Evolutionary conservation across 2,797 vertebrate species (phyloP).

Genomic region (Gouania willdenowi): DNA sequence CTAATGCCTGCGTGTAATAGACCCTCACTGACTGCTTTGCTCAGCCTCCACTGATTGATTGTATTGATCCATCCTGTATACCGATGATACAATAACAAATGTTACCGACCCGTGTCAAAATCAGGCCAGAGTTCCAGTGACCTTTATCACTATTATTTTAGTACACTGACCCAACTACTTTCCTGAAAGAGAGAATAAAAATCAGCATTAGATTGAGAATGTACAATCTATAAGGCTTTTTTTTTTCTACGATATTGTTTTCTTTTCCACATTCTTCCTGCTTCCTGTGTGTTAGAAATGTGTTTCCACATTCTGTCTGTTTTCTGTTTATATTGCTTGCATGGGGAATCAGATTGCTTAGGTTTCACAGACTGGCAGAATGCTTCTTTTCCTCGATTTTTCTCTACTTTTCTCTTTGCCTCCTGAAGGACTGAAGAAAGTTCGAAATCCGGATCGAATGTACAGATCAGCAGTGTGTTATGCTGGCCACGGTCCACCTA

Average conservation of each 20-base stretch:
- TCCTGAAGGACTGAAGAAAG: constrained; percentile 88
- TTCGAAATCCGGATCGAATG: constrained; percentile 88
- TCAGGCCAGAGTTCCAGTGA: constrained; percentile 23
- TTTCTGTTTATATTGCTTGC: constrained; percentile 51
- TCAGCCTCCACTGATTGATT: constrained; percentile 56
- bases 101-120: constrained; percentile 55
- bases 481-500: constrained; percentile 84
- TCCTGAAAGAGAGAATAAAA: constrained; percentile 2
- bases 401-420: constrained; percentile 79
- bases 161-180: constrained; percentile 15
- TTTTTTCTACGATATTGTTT: constrained; percentile 2
- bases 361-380: constrained; percentile 58
- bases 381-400: constrained; percentile 76
- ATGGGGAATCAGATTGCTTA: constrained; percentile 59
- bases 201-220: constrained; percentile 9
- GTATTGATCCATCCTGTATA: constrained; percentile 67
- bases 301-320: constrained; percentile 43
- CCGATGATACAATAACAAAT: constrained; percentile 52
- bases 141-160: no score
- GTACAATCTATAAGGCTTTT: constrained; percentile 13
- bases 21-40: constrained; percentile 61
- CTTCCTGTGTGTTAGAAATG: constrained; percentile 45
- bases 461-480: constrained; percentile 86
- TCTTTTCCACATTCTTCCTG: constrained; percentile 9
- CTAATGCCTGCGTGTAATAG: constrained; percentile 58